phyloP scores from a whole-genome alignment of 2,113 vertebrate species.

The Leiothrix lutea region DNA sequence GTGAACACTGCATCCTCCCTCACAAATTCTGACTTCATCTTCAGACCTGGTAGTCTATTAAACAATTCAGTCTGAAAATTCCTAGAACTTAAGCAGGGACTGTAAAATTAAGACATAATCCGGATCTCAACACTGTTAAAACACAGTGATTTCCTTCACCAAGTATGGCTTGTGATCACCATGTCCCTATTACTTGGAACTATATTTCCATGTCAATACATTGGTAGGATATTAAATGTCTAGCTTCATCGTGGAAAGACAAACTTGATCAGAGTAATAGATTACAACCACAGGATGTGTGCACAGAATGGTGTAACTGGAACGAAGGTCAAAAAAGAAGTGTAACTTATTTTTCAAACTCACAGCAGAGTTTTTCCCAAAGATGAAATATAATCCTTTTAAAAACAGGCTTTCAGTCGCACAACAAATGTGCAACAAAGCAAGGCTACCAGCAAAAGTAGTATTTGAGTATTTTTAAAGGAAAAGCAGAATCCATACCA shows the following conservation, averaged over 20 bases:
- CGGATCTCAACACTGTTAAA: conserved; percentile 42
- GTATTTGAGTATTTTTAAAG: neutral
- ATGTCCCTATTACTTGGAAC: conserved; percentile 65
- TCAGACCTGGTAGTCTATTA: conserved; percentile 32
- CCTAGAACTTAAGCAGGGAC: neutral
- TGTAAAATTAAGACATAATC: conserved; percentile 61
- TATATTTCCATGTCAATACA: conserved; percentile 4
- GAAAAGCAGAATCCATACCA: neutral
- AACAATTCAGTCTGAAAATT: conserved; percentile 52
- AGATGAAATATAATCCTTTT: neutral
- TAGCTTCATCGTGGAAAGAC: neutral
- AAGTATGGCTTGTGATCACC: conserved; percentile 50
- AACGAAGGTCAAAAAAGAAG: neutral
- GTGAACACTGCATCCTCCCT: conserved; percentile 2
- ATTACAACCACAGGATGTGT: neutral
- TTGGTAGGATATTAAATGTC: neutral
- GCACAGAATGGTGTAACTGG: neutral
- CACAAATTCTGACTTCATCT: conserved; percentile 59
- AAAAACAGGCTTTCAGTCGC: neutral
- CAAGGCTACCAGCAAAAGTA: neutral
- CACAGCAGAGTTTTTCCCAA: neutral
- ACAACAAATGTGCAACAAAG: neutral
- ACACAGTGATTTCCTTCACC: neutral
- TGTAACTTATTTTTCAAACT: neutral
- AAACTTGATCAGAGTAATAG: neutral